A percentile compares a stretch with the other conserved stretches of the same genome.
These are phyloP conservation scores for Zeus faber DNA, from an alignment of 2,113 vertebrate species.

Conservation along the genomic window DNA sequence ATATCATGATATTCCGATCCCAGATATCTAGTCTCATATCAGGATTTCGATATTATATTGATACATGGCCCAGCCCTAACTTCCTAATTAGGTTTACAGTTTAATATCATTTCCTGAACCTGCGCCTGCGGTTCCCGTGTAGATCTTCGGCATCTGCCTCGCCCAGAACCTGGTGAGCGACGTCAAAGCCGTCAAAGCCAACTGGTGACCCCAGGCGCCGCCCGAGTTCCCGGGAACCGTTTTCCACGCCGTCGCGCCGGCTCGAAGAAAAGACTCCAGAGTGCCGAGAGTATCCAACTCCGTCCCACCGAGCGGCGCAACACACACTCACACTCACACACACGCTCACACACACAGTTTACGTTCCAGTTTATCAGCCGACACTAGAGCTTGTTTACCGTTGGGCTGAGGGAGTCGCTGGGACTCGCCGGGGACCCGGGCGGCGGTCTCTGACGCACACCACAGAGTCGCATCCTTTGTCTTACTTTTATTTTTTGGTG, in stretches of 20 bases:
- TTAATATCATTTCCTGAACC: too few species aligned
- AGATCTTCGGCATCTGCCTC: slow-evolving; percentile 90
- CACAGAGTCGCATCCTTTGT: slow-evolving; percentile 15
- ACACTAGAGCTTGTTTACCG: slow-evolving; percentile 43
- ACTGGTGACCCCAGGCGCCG: slow-evolving; percentile 92
- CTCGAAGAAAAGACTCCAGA: slow-evolving; percentile 17
- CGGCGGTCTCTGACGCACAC: slow-evolving; percentile 19
- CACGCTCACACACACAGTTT: slow-evolving; percentile 9
- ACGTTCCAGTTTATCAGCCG: slow-evolving; percentile 22
- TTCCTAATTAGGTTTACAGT: not conserved
- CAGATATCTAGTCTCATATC: too few species aligned
- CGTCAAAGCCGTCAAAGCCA: slow-evolving; percentile 87
- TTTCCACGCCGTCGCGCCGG: slow-evolving; percentile 25
- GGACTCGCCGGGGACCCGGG: slow-evolving; percentile 32
- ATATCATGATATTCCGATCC: too few species aligned
- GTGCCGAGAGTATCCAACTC: slow-evolving; percentile 10
- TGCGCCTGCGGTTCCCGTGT: slow-evolving; percentile 47
- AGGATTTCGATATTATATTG: too few species aligned
- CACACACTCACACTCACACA: slow-evolving; percentile 13
- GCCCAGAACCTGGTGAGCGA: slow-evolving; percentile 89
- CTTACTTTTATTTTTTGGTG: too few species aligned
- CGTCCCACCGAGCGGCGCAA: slow-evolving; percentile 36
- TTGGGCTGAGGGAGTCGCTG: slow-evolving; percentile 42
- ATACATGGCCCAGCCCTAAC: not conserved
- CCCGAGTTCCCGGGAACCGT: not conserved